Percentiles rank a stretch among this genome's conserved stretches.
Conservation (phyloP, 2,888 invertebrate genomes). For the Lampropteryx suffumata region DNA sequence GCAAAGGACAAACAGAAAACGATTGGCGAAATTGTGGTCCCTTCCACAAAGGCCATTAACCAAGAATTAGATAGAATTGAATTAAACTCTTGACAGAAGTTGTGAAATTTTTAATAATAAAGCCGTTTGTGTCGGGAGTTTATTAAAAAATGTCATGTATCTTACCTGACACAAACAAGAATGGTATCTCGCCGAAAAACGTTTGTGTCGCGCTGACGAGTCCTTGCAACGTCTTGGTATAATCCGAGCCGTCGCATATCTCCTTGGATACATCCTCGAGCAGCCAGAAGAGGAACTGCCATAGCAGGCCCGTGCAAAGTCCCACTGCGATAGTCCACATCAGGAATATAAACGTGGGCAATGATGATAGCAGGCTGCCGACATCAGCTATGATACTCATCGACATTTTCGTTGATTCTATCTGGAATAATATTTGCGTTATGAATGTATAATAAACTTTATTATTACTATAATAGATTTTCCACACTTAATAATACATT, state of each 20-base stretch:
- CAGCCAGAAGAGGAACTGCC: constrained; percentile 95
- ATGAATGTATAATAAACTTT: too few species aligned
- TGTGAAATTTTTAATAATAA: too few species aligned
- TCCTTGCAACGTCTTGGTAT: constrained; percentile 89
- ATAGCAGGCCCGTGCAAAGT: constrained; percentile 91
- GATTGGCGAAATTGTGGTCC: too few species aligned
- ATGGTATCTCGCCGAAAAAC: constrained; percentile 92
- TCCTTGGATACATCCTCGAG: constrained; percentile 86
- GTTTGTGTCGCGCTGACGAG: constrained; percentile 90
- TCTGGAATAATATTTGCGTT: constrained; percentile 64
- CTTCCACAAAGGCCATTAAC: too few species aligned
- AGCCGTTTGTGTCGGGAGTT: too few species aligned
- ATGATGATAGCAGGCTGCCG: constrained; percentile 84
- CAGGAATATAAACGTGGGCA: constrained; percentile 88
- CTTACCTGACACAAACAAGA: constrained; percentile 91
- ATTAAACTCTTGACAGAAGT: too few species aligned
- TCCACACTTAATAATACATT: too few species aligned
- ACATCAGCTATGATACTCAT: constrained; percentile 87
- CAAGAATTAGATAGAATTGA: too few species aligned
- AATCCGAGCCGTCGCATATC: constrained; percentile 71
- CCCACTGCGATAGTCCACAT: constrained; percentile 92
- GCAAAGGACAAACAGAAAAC: too few species aligned
- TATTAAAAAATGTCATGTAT: too few species aligned
- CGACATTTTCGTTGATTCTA: constrained; percentile 85
- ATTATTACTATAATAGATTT: too few species aligned